Evolutionary conservation across 2,888 invertebrate genomes (phyloP), one percentile per base, ranked within the genome.

Genomic region (Venustoraphidia nigricollis): DNA sequence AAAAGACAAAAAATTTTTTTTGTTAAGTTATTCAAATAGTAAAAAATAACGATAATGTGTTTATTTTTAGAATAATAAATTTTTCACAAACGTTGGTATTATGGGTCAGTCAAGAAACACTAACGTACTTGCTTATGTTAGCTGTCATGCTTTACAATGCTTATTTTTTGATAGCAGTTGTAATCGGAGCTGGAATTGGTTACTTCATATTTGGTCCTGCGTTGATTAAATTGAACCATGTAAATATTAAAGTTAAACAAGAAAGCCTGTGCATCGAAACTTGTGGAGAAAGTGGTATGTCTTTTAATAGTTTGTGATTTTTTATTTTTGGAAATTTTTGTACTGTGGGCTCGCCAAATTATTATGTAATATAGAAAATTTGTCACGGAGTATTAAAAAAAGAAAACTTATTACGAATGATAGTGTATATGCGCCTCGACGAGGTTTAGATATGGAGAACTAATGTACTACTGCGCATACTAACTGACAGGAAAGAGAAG

Each of bases 61-160:
- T 44, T 49, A 46, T 41, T 62, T 63, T 52, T 46, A 67, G 66
- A 54, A 54, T 59, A 35, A 41, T 60, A 11, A 54, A 64, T 42
- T 61, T 62, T 53, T 56, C 61, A 9, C 57, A 60, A 45, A 65
- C 67, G 50, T 54, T 62, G 6, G 56, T 60, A 14, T 50, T 66
- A 50, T 67, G 66, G 67, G 51, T 66, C 36, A 47, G 58, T 34
- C 53, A 66, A 34, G 64, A 65, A 56, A 66, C 72, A 52, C 68
- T 82, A 43, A 80, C 81, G 34, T 83, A 83, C 64, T 61, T 83
- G 46, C 67, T 84, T 34, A 84, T 84, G 83, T 62, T 84, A 53
- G 72, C 76, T 34, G 78, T 83, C n/a, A 84, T 84, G 84, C 63
- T 78, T 10, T 84, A 77, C 65, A 83, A 83, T 65, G 78, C 73